Evolutionary conservation across 2,113 vertebrate species (phyloP), one percentile per base, ranked within the genome.

Genomic region (Columbina picui): DNA sequence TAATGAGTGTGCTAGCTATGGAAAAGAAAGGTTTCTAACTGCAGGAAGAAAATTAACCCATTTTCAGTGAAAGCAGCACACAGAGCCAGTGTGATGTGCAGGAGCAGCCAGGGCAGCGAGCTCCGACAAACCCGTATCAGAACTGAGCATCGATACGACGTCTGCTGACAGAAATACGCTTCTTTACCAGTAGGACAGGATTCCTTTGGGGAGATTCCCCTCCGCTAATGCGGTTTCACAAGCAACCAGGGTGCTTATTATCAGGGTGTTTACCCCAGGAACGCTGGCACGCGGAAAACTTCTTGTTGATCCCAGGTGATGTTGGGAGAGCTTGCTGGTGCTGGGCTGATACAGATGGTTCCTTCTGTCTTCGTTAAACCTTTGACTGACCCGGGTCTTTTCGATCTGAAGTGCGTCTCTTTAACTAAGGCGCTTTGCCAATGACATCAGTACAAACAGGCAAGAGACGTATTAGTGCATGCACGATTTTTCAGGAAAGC

Each of bases 161-260:
- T 59, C 76, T 69, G 10, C 3, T 43, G 63, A 20, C 45, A 69
- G 52, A 64, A 93, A 15, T 4, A 18, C 16, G 6, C 39, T 77
- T 61, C 27, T 64, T 32, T 45, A 8, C 4, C 49, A 65, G 32
- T 17, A 12, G 7, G 12, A 22, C 63, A 41, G 63, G 55, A 65
- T 61, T 89, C 36, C 53, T 79, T 14, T 0, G 0, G 43, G 38
- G 49, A 91, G 16, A 12, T 29, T 45, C 57, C 43, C 69, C 56
- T 25, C n/a, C 2, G 0, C 39, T 57, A 12, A 27, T 1, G 0
- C 8, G 36, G 27, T 56, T 61, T 77, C 18, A 5, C 64, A 56
- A 29, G 41, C 78, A 15, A 25, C 75, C 41, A 34, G 75, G 36
- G 32, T 30, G 71, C 67, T 73, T 13, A 4, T 57, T 53, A 9